These are phyloP conservation scores for Sinhomidia bicolor DNA, from an alignment of 2,888 invertebrate species.

Conservation along the genomic window DNA sequence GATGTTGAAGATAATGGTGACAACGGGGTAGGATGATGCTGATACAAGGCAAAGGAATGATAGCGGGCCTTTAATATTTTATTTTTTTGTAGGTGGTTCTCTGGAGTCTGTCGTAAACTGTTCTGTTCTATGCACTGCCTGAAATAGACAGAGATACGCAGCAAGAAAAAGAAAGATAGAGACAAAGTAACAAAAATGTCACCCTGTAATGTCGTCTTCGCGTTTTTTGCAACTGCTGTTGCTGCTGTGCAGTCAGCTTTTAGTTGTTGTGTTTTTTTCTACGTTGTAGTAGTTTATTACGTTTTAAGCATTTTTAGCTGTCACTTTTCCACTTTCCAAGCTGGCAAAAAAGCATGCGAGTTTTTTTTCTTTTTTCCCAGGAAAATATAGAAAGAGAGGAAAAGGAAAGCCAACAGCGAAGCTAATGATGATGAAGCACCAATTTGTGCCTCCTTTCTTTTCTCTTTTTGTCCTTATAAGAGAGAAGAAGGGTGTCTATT, in stretches of 20 bases:
- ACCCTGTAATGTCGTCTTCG: slow-evolving; percentile 7
- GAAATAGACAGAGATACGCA: not conserved
- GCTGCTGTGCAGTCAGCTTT: not conserved
- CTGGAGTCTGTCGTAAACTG: not conserved
- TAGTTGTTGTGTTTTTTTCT: not conserved
- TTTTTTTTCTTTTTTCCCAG: not conserved
- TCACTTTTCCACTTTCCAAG: slow-evolving; percentile 51
- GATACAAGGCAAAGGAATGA: not conserved
- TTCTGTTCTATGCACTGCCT: not conserved
- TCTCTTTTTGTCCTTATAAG: not conserved
- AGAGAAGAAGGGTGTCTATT: not conserved
- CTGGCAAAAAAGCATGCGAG: slow-evolving; percentile 17
- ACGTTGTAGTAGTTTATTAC: slow-evolving; percentile 41
- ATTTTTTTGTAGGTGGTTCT: not conserved
- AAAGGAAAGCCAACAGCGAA: not conserved
- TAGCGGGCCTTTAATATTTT: slow-evolving; percentile 7
- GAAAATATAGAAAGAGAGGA: not conserved
- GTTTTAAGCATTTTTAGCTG: slow-evolving; percentile 59
- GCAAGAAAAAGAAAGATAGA: not conserved
- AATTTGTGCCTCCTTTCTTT: slow-evolving; percentile 48
- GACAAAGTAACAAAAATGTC: slow-evolving; percentile 9
- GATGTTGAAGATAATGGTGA: not conserved
- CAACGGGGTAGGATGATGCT: not conserved
- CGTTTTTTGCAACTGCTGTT: not conserved
- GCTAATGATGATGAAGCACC: slow-evolving; percentile 70